These are phyloP conservation scores for Rhynchonema sp. DNA, from an alignment of 2,888 invertebrate genomes.

Conservation along the genomic window DNA sequence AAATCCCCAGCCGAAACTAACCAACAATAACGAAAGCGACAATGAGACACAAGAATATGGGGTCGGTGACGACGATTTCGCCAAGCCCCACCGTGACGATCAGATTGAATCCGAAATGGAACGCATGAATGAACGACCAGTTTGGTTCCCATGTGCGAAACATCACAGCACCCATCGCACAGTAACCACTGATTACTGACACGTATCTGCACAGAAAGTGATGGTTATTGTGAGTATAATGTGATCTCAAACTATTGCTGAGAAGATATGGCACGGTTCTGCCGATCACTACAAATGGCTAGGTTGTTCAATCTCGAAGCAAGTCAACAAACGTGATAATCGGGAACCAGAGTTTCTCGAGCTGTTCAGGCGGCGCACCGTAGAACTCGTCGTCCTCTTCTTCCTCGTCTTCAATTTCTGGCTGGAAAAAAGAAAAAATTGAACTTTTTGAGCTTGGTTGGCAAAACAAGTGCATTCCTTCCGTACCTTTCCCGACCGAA, in stretches of 20 bases:
- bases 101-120: constrained; percentile 28
- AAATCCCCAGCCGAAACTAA: constrained; percentile 5
- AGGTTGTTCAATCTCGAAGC: too few relatives aligned
- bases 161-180: constrained; percentile 27
- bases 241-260: too few relatives aligned
- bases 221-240: background rate
- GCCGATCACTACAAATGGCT: too few relatives aligned
- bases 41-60: constrained; percentile 24
- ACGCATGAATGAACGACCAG: constrained; percentile 28
- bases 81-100: constrained; percentile 29
- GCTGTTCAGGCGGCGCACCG: background rate
- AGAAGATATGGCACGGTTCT: too few relatives aligned
- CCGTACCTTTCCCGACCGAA: too few relatives aligned
- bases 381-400: background rate
- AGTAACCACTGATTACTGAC: constrained; percentile 26
- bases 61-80: constrained; percentile 25
- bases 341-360: constrained; percentile 25
- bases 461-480: too few relatives aligned
- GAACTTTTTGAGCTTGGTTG: too few relatives aligned
- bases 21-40: constrained; percentile 29
- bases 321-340: constrained; percentile 13
- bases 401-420: background rate
- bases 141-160: constrained; percentile 25
- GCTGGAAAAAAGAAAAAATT: too few relatives aligned
- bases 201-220: constrained; percentile 20